phyloP scores from a whole-genome alignment of 2,113 vertebrate genomes.

The Ondatra zibethicus region DNA sequence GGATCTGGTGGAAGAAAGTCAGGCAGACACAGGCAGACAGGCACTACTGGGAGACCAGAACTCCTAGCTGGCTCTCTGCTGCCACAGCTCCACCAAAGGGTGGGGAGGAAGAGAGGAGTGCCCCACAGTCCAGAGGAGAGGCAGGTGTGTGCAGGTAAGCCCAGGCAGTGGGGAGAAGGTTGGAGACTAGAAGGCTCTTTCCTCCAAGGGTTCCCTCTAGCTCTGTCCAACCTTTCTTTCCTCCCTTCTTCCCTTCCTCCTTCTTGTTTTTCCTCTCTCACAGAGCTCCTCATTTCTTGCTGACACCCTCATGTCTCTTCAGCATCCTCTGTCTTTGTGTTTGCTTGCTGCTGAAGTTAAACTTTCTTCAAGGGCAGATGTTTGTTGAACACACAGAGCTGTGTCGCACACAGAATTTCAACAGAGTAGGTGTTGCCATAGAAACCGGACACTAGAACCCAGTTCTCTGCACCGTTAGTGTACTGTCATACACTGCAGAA shows the following conservation, averaged over 20 bases:
- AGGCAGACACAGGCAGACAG: constrained; percentile 71
- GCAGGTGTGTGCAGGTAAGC: constrained; percentile 88
- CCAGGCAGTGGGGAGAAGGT: neutral
- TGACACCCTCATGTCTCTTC: neutral
- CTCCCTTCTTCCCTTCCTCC: neutral
- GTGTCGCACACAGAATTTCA: neutral
- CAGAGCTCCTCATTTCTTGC: neutral
- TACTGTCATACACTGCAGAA: neutral
- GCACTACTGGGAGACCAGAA: constrained; percentile 59
- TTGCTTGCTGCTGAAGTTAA: constrained; percentile 23
- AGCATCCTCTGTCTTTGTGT: neutral
- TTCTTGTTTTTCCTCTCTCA: neutral
- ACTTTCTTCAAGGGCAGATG: constrained; percentile 9
- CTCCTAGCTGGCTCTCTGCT: constrained; percentile 70
- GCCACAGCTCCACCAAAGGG: constrained; percentile 66
- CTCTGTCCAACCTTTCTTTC: constrained; percentile 23
- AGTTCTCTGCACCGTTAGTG: neutral
- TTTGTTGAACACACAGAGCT: neutral
- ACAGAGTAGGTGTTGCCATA: constrained; percentile 11
- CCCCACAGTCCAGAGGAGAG: constrained; percentile 83
- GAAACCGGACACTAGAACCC: constrained; percentile 16
- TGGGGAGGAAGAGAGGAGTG: constrained; percentile 77
- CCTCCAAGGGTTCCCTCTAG: constrained; percentile 16
- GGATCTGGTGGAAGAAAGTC: constrained; percentile 81
- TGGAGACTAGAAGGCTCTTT: neutral